Conservation (phyloP, 2,797 vertebrate genomes). For the Rhodeus uyekii region DNA sequence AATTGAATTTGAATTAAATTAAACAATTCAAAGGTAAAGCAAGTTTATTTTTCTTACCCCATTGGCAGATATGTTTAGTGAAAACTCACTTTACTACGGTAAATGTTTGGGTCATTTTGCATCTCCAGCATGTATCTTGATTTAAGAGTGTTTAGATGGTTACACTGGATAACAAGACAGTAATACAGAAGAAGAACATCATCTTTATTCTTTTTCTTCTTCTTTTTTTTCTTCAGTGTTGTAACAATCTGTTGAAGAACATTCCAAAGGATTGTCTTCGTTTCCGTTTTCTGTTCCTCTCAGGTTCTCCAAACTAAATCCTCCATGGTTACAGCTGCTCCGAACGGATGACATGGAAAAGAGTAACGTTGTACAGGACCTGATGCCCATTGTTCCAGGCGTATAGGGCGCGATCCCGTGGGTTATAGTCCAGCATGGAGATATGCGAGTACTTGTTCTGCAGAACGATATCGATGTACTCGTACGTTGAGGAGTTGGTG, state of each 20-base stretch:
- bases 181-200: neutral
- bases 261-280: constrained; percentile 32
- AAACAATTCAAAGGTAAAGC: neutral
- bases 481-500: constrained; percentile 97
- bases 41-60: too few species aligned
- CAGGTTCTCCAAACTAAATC: neutral
- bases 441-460: constrained; percentile 97
- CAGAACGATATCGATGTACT: constrained; percentile 97
- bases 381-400: constrained; percentile 99
- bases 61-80: neutral
- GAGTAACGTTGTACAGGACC: constrained; percentile 95
- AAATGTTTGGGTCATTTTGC: neutral
- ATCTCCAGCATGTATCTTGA: neutral
- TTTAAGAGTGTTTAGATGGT: neutral
- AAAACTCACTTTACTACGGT: neutral
- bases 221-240: neutral
- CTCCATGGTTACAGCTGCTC: constrained; percentile 86
- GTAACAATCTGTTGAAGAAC: constrained; percentile 2
- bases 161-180: neutral
- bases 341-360: constrained; percentile 95
- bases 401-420: constrained; percentile 92
- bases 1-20: neutral
- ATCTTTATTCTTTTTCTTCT: neutral
- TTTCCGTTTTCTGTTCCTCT: neutral
- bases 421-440: constrained; percentile 99